Base-by-base conservation (phyloP, 2,797 vertebrate genomes). In the Sebastes flavidus region DNA sequence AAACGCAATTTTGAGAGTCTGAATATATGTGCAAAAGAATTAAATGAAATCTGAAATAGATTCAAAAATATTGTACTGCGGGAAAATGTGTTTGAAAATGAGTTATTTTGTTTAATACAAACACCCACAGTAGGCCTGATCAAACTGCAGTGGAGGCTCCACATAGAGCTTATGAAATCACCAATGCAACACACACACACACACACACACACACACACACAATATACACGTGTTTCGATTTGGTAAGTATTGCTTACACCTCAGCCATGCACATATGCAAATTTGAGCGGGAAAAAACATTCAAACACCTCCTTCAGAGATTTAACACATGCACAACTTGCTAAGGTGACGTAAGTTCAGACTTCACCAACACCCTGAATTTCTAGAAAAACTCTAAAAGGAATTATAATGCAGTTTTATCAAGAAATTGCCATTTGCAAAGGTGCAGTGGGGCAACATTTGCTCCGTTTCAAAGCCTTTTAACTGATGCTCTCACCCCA, bases 401-500 rank as follows among this genome's bases (percentile, higher is more conserved):
- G 14, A 72, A 73, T 46, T 63, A 32, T 22, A 65, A 18, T 16
- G 1, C 32, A 73, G 18, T 32, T 80, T 81, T 13, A 65, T 86
- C 74, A 76, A 68, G 32, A 84, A 75, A 67, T 24, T 20, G 11
- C 24, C 54, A 12, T 77, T 74, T 70, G 70, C 56, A 72, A 52
- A 84, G 29, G 34, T 72, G 49, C 46, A 32, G 54, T 1, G 55
- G 24, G 67, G 32, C 30, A 20, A 61, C 5, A 4, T 38, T 54
- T 38, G 54, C 16, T 49, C 76, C 8, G 10, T 18, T 82, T 77
- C 65, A 69, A 22, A 61, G 27, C 38, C 62, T 32, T 27, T 89
- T 83, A 82, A 90, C 77, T 93, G 82, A 94, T 88, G 85, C 86
- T 87, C 87, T 93, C 78, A 90, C 92, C 67, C 93, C 95, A 95